These are phyloP conservation scores for Melanocharis versteri DNA, from an alignment of 2,113 vertebrate species.

Conservation along the genomic window DNA sequence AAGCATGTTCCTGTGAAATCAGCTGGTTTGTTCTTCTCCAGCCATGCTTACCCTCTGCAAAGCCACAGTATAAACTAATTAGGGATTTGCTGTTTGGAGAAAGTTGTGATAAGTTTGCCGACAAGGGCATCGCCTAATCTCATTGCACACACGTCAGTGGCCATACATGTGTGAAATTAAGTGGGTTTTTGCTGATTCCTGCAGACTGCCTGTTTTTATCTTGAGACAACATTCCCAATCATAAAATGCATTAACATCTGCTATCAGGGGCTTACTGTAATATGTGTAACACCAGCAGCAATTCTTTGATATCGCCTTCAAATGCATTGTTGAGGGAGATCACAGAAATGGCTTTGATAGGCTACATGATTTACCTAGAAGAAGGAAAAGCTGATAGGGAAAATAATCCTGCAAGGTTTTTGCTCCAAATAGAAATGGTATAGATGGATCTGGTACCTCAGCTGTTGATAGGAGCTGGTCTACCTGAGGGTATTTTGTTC, in stretches of 20 bases:
- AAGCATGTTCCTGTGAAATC: conserved; percentile 27
- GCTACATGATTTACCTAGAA: conserved; percentile 39
- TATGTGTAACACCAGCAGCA: conserved; percentile 42
- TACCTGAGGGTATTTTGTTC: conserved; percentile 4
- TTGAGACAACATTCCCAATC: conserved; percentile 50
- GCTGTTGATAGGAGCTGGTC: neutral
- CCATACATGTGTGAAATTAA: conserved; percentile 71
- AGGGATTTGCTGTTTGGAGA: conserved; percentile 52
- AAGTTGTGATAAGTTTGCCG: conserved; percentile 57
- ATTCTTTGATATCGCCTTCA: conserved; percentile 58
- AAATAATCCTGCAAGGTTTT: conserved; percentile 43
- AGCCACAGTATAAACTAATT: conserved; percentile 58
- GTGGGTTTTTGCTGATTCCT: conserved; percentile 30
- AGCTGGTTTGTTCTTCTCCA: conserved; percentile 45
- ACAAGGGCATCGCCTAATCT: conserved; percentile 54
- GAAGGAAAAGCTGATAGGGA: conserved; percentile 46
- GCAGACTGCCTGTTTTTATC: conserved; percentile 64
- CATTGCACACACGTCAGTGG: conserved; percentile 14
- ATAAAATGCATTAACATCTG: conserved; percentile 54
- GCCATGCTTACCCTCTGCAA: conserved; percentile 28
- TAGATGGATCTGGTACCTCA: neutral
- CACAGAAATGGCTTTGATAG: conserved; percentile 54
- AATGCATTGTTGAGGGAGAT: conserved; percentile 50
- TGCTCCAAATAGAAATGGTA: neutral
- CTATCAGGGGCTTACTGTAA: conserved; percentile 64